Percentiles rank a stretch among this genome's conserved stretches.
These are phyloP conservation scores for Entomobrya multifasciata DNA, from an alignment of 2,888 invertebrate genomes.

Conservation along the genomic window DNA sequence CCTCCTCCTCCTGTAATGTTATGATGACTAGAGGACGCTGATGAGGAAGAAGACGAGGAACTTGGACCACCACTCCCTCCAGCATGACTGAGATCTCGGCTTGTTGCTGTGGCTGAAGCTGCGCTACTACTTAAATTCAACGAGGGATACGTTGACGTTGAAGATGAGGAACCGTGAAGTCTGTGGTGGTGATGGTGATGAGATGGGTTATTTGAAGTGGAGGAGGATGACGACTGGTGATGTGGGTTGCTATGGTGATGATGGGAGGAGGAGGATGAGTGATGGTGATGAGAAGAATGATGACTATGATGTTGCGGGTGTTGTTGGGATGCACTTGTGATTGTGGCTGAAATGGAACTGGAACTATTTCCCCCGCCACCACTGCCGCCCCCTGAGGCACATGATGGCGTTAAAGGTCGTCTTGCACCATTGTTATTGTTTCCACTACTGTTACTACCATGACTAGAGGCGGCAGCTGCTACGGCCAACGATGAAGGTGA, in stretches of 20 bases:
- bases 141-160: slow-evolving; percentile 36
- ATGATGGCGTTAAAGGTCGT: slow-evolving; percentile 68
- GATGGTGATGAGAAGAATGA: slow-evolving; percentile 57
- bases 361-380: slow-evolving; percentile 43
- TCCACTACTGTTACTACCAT: slow-evolving; percentile 19
- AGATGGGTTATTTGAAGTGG: slow-evolving; percentile 26
- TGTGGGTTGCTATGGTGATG: slow-evolving; percentile 42
- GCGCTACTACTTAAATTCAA: slow-evolving; percentile 54
- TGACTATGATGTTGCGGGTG: slow-evolving; percentile 49
- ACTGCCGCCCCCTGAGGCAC: slow-evolving; percentile 54
- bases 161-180: slow-evolving; percentile 18
- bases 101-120: slow-evolving; percentile 54
- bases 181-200: slow-evolving; percentile 39
- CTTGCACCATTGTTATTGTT: slow-evolving; percentile 63
- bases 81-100: slow-evolving; percentile 69
- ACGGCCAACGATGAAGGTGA: slow-evolving; percentile 50
- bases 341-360: slow-evolving; percentile 61
- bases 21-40: slow-evolving; percentile 64
- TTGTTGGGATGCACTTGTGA: slow-evolving; percentile 46
- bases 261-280: slow-evolving; percentile 15
- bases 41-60: slow-evolving; percentile 48
- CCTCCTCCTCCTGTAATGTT: slow-evolving; percentile 8
- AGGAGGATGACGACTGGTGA: slow-evolving; percentile 56
- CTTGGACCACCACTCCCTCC: slow-evolving; percentile 10
- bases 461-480: slow-evolving; percentile 59